These are phyloP conservation scores for Brachirus orientalis DNA, from an alignment of 2,113 vertebrate genomes.

Conservation along the genomic window DNA sequence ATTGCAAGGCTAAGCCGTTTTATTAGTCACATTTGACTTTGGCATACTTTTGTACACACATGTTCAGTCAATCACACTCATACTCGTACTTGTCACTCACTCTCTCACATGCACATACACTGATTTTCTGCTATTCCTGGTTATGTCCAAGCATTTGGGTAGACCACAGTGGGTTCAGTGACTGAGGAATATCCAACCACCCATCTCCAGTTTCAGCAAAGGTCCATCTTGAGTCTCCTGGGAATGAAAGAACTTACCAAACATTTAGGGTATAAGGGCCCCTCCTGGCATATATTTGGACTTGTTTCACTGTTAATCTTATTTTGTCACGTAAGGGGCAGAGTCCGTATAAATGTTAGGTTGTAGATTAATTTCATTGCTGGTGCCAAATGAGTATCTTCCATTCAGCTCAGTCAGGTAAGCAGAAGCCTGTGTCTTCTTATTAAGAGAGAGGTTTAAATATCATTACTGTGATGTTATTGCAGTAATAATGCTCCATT, in stretches of 20 bases:
- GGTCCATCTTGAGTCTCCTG: slow-evolving; percentile 32
- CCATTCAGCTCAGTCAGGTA: slow-evolving; percentile 2
- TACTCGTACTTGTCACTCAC: background rate
- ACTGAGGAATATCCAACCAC: slow-evolving; percentile 35
- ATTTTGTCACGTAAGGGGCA: slow-evolving; percentile 28
- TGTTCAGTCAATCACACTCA: background rate
- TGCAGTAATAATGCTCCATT: background rate
- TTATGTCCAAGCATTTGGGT: slow-evolving; percentile 6
- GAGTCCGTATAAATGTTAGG: slow-evolving; percentile 21
- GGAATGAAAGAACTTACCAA: slow-evolving; percentile 48
- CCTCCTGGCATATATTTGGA: too few relatives aligned
- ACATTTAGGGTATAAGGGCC: slow-evolving; percentile 24
- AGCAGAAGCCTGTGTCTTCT: background rate
- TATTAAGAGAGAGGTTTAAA: background rate
- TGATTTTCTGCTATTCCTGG: slow-evolving; percentile 32
- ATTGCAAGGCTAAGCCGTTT: background rate
- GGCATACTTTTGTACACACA: background rate
- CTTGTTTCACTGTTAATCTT: slow-evolving; percentile 20
- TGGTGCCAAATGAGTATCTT: slow-evolving; percentile 9
- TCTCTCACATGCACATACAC: background rate
- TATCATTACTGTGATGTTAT: slow-evolving; percentile 2
- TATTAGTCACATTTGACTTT: background rate
- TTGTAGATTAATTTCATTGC: slow-evolving; percentile 23
- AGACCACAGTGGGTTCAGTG: slow-evolving; percentile 22
- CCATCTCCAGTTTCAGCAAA: slow-evolving; percentile 38